Evolutionary conservation across 30 jellyfish, hydroid and myxozoan genomes (phyloP).

Genomic region (Hydractinia symbiolongicarpus): DNA sequence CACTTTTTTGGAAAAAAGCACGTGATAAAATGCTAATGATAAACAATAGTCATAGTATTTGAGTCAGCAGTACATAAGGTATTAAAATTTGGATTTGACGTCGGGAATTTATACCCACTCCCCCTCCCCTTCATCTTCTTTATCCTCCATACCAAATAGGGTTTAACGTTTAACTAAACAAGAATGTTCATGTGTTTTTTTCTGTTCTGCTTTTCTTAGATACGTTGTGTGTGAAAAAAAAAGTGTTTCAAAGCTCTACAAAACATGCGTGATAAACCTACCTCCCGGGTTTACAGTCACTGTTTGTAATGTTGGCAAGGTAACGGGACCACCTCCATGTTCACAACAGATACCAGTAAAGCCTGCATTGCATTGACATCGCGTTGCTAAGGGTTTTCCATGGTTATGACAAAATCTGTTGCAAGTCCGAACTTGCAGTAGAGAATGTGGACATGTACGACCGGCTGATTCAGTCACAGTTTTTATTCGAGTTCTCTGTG

Average conservation of each 20-base stretch:
- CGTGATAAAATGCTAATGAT: too few relatives aligned
- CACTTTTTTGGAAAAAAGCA: too few relatives aligned
- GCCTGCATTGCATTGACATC: conserved; percentile 10
- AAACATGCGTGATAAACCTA: background rate
- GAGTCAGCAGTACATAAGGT: too few relatives aligned
- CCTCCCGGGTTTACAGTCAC: background rate
- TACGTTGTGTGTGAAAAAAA: background rate
- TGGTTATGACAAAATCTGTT: conserved; percentile 18
- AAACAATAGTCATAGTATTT: too few relatives aligned
- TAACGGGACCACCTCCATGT: conserved; percentile 7
- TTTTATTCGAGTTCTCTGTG: conserved; percentile 17
- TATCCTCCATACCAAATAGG: too few relatives aligned
- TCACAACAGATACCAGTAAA: conserved; percentile 16
- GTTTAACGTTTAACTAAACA: too few relatives aligned
- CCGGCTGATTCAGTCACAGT: background rate
- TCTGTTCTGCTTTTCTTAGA: background rate
- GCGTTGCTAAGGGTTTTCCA: conserved; percentile 1
- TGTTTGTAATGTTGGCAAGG: background rate
- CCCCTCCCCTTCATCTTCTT: too few relatives aligned
- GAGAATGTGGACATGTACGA: conserved; percentile 7
- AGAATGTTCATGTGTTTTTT: too few relatives aligned
- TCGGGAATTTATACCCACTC: too few relatives aligned
- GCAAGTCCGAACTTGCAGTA: conserved; percentile 17
- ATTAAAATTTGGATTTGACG: too few relatives aligned
- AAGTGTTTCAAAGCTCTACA: background rate